Base-by-base conservation (phyloP, 2,888 invertebrate species). In the Ormyrus rosae region DNA sequence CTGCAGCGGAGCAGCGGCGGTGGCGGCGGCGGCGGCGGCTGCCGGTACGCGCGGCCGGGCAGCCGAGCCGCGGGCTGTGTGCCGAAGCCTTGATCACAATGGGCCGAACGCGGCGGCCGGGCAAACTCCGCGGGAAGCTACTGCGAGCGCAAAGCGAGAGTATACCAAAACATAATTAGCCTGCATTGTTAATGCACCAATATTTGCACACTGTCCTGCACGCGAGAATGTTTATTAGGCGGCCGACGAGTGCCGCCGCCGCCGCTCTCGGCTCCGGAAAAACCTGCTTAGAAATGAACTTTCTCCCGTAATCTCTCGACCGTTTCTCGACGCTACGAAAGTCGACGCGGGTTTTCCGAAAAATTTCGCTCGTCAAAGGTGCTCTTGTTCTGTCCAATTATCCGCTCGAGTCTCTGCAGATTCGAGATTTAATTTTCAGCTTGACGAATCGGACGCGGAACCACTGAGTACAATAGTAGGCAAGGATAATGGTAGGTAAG, bases 171-270 rank as follows among this genome's bases (percentile, higher is more conserved):
- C 90, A 91, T 91, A 91, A 91, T 91, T 91, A 90, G 90, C 88
- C 86, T 89, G 90, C 88, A 90, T 90, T 90, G 89, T 91, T 90
- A 90, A 91, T 90, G 88, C 89, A 89, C 88, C 89, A 91, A 91
- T 91, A 90, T 91, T 91, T 90, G 90, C 86, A 88, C 86, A 83
- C 88, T 90, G 88, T 89, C 90, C 89, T 88, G 88, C 84, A 84
- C 81, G 83, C 79, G 69, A n/a, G 73, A 78, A 74, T 65, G 63
- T 51, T 58, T 11, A 68, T 58, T 11, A 68, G 5, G 72, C n/a
- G 7, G 3, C 68, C 45, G 11, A 45, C 19, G 51, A 46, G 34
- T 51, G 11, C 1, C 13, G 51, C 5, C 9, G 2, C 34, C 34
- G 45, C 53, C n/a, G 56, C 45, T 50, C 34, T 1, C 34, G 45